phyloP scores from a whole-genome alignment of 2,888 invertebrate species.

The Agrotis ipsilon region DNA sequence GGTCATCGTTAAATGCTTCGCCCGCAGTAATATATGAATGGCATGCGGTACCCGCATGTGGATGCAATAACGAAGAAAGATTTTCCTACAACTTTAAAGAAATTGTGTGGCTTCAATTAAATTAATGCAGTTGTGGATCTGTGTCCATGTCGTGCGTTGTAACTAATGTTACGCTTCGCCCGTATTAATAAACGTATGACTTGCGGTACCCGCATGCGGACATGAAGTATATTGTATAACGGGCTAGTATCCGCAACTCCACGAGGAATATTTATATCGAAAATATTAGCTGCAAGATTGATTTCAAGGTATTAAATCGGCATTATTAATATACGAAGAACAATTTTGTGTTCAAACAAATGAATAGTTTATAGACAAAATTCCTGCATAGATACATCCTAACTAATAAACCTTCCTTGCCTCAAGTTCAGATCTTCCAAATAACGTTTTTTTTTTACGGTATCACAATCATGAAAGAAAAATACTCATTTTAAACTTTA shows the following conservation, averaged over 20 bases:
- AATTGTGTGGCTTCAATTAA: too few relatives aligned
- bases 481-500: conserved; percentile 39
- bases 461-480: conserved; percentile 11
- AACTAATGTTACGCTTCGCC: too few relatives aligned
- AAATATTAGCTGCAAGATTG: conserved; percentile 13
- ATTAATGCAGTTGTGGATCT: too few relatives aligned
- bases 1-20: neutral
- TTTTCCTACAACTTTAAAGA: neutral
- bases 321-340: conserved; percentile 36
- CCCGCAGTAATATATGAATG: neutral
- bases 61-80: too few relatives aligned
- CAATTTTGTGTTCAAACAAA: conserved; percentile 63
- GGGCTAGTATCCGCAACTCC: too few relatives aligned
- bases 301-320: conserved; percentile 21
- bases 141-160: too few relatives aligned
- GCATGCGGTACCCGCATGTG: neutral
- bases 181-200: too few relatives aligned
- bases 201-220: too few relatives aligned
- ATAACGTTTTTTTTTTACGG: conserved; percentile 3
- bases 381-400: conserved; percentile 31
- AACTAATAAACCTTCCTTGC: conserved; percentile 12
- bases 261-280: too few relatives aligned
- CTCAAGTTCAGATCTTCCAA: conserved; percentile 35
- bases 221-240: too few relatives aligned
- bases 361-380: conserved; percentile 32